A percentile compares a stretch with the other conserved stretches of the same genome.
Conservation (phyloP, 2,888 invertebrate species). For the Colostygia pectinataria region DNA sequence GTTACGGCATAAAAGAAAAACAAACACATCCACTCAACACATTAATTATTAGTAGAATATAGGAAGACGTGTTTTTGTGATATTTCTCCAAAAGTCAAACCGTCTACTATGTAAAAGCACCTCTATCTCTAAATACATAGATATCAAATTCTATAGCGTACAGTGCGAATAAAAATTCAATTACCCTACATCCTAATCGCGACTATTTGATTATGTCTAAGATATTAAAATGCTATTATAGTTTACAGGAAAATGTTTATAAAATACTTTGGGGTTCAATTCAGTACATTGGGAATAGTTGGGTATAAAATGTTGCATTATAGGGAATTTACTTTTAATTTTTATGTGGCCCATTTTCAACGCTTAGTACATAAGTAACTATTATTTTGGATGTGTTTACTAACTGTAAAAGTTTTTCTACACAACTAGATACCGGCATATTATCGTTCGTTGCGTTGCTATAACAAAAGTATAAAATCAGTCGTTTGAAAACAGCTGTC, state of each 20-base stretch:
- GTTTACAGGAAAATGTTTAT: conserved; percentile 55
- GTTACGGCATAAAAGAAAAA: no score
- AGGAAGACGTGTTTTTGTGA: no score
- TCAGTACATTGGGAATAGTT: conserved; percentile 42
- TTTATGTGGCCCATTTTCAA: conserved; percentile 5
- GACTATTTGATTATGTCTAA: conserved; percentile 34
- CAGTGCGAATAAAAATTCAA: conserved; percentile 31
- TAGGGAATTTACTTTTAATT: neutral
- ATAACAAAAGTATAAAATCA: no score
- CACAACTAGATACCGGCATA: no score
- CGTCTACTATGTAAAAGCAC: conserved; percentile 23
- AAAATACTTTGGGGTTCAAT: conserved; percentile 55
- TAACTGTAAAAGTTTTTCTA: no score
- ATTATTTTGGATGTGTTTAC: no score
- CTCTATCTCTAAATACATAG: conserved; percentile 21
- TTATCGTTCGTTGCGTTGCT: no score
- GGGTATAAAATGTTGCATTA: conserved; percentile 40
- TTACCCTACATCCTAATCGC: conserved; percentile 30
- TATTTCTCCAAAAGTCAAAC: no score
- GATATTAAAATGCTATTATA: conserved; percentile 36
- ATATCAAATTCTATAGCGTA: conserved; percentile 31
- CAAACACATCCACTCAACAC: no score
- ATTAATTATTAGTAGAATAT: no score
- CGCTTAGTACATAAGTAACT: neutral
- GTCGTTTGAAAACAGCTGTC: no score